phyloP scores from a whole-genome alignment of 2,888 invertebrate genomes.

The Erebia aethiops region DNA sequence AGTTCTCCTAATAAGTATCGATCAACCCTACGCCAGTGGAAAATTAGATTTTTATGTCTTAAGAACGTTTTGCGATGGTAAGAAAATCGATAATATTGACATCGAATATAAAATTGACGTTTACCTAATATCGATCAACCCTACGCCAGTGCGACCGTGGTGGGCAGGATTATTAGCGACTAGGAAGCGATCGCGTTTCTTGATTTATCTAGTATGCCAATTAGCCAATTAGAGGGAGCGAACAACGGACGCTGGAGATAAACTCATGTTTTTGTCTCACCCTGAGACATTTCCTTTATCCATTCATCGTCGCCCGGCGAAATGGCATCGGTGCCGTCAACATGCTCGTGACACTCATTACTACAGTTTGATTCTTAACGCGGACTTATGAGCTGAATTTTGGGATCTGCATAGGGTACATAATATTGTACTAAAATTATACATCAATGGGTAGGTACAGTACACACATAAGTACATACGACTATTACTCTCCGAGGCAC shows the following conservation, averaged over 20 bases:
- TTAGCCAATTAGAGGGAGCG: constrained; percentile 80
- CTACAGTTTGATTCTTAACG: constrained; percentile 31
- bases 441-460: no score
- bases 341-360: constrained; percentile 38
- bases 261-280: constrained; percentile 57
- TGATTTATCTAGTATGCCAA: constrained; percentile 79
- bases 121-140: not conserved
- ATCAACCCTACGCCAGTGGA: no score
- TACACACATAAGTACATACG: no score
- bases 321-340: constrained; percentile 43
- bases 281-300: constrained; percentile 45
- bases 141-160: constrained; percentile 55
- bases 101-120: no score
- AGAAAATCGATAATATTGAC: no score
- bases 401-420: not conserved
- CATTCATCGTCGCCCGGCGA: constrained; percentile 45
- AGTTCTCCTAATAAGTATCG: no score
- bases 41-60: no score
- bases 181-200: constrained; percentile 75
- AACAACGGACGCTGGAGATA: constrained; percentile 65
- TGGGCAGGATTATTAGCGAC: constrained; percentile 66
- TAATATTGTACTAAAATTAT: no score
- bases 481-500: no score
- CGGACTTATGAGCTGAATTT: not conserved
- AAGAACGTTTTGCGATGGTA: no score